Percentiles rank a stretch among this genome's conserved stretches.
These are phyloP conservation scores for Scortum barcoo DNA, from an alignment of 2,113 vertebrate genomes.

Conservation along the genomic window DNA sequence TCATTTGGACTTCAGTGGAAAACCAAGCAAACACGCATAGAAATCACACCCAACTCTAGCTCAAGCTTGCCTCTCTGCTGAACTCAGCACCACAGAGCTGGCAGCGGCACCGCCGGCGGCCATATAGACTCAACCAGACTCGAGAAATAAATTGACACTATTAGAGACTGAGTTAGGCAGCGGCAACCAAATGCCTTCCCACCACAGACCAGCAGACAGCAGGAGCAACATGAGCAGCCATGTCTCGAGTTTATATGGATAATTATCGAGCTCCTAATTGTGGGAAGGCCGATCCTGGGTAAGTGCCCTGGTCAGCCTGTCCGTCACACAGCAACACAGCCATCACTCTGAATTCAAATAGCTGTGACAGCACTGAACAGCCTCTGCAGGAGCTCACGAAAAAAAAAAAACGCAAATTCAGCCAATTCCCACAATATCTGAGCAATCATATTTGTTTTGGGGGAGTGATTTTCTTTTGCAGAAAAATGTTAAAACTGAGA, in stretches of 20 bases:
- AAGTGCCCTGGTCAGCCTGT: constrained; percentile 12
- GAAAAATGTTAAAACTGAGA: not conserved
- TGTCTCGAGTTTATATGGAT: constrained; percentile 34
- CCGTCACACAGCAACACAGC: not conserved
- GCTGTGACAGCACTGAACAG: not conserved
- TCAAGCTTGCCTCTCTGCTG: constrained; percentile 57
- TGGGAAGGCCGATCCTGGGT: constrained; percentile 7
- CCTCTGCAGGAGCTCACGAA: not conserved
- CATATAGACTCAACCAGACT: constrained; percentile 16
- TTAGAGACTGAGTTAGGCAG: constrained; percentile 48
- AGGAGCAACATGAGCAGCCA: constrained; percentile 34
- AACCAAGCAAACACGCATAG: constrained; percentile 57
- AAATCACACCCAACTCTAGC: constrained; percentile 62
- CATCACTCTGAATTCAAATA: constrained; percentile 12
- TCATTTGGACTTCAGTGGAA: constrained; percentile 67
- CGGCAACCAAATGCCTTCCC: constrained; percentile 33
- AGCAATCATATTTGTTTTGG: not conserved
- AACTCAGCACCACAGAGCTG: constrained; percentile 68
- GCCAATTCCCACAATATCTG: constrained; percentile 8
- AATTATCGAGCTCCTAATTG: constrained; percentile 53
- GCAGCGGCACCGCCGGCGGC: constrained; percentile 40
- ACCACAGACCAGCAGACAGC: constrained; percentile 53
- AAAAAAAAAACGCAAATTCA: constrained; percentile 20
- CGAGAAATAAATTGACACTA: constrained; percentile 52
- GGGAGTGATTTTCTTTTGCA: constrained; percentile 23